Percentiles rank a stretch among this genome's conserved stretches.
Conservation (phyloP, 2,797 vertebrate species). For the Coilia nasus region DNA sequence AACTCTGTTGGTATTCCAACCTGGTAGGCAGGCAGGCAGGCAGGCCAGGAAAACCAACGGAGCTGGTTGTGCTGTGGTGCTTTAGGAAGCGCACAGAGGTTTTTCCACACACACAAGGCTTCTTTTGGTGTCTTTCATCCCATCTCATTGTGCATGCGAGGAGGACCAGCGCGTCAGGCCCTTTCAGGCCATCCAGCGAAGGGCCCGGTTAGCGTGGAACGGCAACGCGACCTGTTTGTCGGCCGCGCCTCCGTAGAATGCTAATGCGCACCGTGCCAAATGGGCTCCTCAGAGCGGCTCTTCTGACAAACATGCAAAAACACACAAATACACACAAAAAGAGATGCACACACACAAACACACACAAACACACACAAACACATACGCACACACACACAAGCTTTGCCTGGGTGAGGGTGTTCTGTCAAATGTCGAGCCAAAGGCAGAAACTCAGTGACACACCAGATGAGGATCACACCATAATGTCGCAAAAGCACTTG, state of each 20-base stretch:
- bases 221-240: conserved; percentile 77
- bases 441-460: conserved; percentile 54
- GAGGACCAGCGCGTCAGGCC: conserved; percentile 63
- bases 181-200: conserved; percentile 70
- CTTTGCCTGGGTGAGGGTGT: too few relatives aligned
- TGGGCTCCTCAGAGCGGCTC: conserved; percentile 72
- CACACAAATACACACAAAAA: too few relatives aligned
- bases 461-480: conserved; percentile 50
- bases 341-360: too few relatives aligned
- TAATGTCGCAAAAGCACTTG: not conserved
- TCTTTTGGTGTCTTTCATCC: conserved; percentile 63
- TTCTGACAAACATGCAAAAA: too few relatives aligned
- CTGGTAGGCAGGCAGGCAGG: not conserved
- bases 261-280: conserved; percentile 81
- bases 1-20: conserved; percentile 5
- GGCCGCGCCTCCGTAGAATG: conserved; percentile 72
- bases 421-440: conserved; percentile 38
- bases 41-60: not conserved
- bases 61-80: not conserved
- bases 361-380: too few relatives aligned
- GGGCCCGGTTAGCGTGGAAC: conserved; percentile 68
- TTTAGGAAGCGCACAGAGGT: not conserved
- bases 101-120: conserved; percentile 49
- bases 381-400: too few relatives aligned
- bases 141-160: conserved; percentile 72